Base-by-base conservation (phyloP, 2,113 vertebrate species). In the Rhegmatorhina hoffmannsi region DNA sequence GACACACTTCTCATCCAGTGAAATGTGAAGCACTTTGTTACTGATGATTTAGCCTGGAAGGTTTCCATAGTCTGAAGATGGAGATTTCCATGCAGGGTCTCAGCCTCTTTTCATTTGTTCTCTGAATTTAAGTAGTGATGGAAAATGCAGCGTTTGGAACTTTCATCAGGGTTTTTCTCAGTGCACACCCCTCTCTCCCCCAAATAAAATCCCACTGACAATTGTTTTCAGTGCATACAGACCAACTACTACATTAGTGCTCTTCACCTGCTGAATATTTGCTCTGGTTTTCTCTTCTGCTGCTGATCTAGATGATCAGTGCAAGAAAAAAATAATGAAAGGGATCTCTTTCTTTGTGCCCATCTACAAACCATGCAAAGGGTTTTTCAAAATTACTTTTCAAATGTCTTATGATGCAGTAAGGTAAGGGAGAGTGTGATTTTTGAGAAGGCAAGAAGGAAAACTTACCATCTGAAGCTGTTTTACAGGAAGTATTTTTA, bases 401-500 rank as follows among this genome's bases (percentile, higher is more conserved):
- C 55, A 50, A 19, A 55, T 74, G 38, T 55, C 33, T 78, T 84
- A 59, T 74, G 72, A 43, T 50, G 43, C 11, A 67, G 34, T 36
- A 55, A 83, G 55, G 68, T 88, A 52, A 68, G 38, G 59, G 52
- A 70, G 43, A 56, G 33, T 15, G 47, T 0, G 0, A 16, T 60
- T 88, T 91, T 60, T 76, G 50, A 84, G 90, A 86, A 92, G 74
- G 47, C 43, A 25, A 24, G 15, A 66, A 68, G 44, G 69, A 83
- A 59, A 86, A 72, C 64, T 70, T 90, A 52, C 81, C 60, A 38
- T 70, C 60, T 80, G 85, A 96, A 90, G 59, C 47, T 93, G 76
- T 89, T 93, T 88, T 89, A 67, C 83, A 70, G 83, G 60, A 92
- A 83, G 73, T 92, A 64, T 93, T 95, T 93, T 96, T 89, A 90